These are phyloP conservation scores for Turdus rufiventris DNA, from an alignment of 2,113 vertebrate species.

Conservation along the genomic window DNA sequence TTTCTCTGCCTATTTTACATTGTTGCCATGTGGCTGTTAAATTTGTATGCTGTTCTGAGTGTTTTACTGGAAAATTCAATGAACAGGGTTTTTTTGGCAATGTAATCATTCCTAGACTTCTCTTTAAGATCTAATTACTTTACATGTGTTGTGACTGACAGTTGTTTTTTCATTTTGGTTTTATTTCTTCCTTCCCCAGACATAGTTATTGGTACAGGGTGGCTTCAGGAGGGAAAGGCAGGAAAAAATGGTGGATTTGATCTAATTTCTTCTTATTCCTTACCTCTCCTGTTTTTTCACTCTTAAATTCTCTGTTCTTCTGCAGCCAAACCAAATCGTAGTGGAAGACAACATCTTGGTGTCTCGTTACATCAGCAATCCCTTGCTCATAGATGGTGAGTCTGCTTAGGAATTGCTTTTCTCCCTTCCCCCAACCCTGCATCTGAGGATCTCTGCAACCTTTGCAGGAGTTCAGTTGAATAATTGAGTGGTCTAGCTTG, in stretches of 20 bases:
- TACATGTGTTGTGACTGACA: not conserved
- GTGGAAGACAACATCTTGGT: constrained; percentile 93
- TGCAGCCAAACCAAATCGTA: constrained; percentile 91
- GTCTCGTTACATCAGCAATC: constrained; percentile 92
- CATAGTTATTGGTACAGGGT: not conserved
- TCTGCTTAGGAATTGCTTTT: not conserved
- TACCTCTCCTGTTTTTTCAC: not conserved
- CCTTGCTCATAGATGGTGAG: constrained; percentile 93
- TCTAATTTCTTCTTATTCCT: not conserved
- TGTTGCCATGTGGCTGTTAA: not conserved
- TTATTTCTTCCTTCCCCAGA: not conserved
- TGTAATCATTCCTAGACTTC: not conserved
- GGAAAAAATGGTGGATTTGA: not conserved
- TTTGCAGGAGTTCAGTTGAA: not conserved
- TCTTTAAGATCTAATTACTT: not conserved
- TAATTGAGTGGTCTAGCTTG: not conserved
- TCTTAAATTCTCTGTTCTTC: constrained; percentile 46
- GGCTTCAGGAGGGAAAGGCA: not conserved
- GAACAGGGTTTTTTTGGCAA: not conserved
- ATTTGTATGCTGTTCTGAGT: not conserved
- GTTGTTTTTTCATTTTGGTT: not conserved
- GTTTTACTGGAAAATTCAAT: not conserved
- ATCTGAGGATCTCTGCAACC: not conserved
- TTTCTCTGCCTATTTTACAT: not conserved
- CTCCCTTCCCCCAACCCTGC: not conserved